Conservation (phyloP, 2,797 vertebrate genomes). For the Tympanoctomys barrerae region DNA sequence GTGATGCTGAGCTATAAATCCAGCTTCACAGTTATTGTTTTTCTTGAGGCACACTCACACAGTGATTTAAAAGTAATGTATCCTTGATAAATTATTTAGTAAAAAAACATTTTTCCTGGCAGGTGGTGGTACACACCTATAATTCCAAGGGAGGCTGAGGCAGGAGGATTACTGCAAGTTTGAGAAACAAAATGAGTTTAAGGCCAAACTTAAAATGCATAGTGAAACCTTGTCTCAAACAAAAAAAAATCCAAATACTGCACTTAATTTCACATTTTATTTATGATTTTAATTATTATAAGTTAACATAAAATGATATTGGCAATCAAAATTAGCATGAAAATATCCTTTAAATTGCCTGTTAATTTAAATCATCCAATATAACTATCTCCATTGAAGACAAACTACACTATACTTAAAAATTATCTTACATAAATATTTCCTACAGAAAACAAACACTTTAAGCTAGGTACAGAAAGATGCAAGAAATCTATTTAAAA, state of each 20-base stretch:
- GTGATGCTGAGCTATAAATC: too few relatives aligned
- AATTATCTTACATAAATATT: background rate
- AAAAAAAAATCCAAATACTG: background rate
- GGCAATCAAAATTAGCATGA: conserved; percentile 40
- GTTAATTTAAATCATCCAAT: conserved; percentile 16
- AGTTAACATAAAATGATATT: conserved; percentile 4
- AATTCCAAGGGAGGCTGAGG: background rate
- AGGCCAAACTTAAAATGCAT: background rate
- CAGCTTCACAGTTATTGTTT: background rate
- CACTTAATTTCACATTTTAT: conserved; percentile 35
- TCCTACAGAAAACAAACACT: conserved; percentile 9
- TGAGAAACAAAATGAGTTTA: background rate
- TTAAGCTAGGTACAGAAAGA: background rate
- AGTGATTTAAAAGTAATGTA: background rate
- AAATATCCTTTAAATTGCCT: conserved; percentile 35
- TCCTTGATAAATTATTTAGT: conserved; percentile 45
- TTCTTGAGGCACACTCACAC: background rate
- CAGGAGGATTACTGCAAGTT: background rate
- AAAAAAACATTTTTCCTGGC: background rate
- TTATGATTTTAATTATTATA: conserved; percentile 9
- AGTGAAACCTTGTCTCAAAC: background rate
- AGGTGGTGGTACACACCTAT: background rate
- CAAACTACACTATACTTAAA: conserved; percentile 29
- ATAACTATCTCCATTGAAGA: conserved; percentile 29
- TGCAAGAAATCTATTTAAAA: background rate